phyloP scores from a whole-genome alignment of 2,888 invertebrate genomes.

The Drosophila barbarae region DNA sequence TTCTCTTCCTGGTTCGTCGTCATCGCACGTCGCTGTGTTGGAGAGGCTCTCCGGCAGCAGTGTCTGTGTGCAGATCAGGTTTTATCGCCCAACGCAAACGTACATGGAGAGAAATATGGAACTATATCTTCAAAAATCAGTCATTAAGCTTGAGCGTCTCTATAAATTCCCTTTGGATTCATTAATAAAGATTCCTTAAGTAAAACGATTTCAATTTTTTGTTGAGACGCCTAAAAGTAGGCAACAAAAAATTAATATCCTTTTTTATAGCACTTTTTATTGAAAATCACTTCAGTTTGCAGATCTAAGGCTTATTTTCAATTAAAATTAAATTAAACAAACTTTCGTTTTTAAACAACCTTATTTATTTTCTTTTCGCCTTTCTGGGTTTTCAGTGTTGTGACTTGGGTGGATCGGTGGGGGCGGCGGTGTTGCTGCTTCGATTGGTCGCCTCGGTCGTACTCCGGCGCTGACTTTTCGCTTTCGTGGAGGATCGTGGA shows the following conservation, averaged over 20 bases:
- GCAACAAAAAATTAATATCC: background rate
- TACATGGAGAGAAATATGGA: constrained; percentile 43
- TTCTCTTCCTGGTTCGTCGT: constrained; percentile 78
- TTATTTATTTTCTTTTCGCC: background rate
- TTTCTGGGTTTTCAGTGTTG: background rate
- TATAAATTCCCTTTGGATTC: background rate
- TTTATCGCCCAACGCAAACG: constrained; percentile 70
- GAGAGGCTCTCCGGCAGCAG: constrained; percentile 24
- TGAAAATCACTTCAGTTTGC: background rate
- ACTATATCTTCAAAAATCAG: background rate
- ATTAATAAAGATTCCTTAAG: background rate
- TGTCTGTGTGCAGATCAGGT: constrained; percentile 65
- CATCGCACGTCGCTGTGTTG: constrained; percentile 56
- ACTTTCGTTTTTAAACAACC: background rate
- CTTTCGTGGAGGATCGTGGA: constrained; percentile 67
- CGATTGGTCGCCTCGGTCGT: constrained; percentile 20
- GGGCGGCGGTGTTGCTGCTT: constrained; percentile 40
- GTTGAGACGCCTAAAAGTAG: background rate
- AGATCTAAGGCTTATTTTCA: background rate
- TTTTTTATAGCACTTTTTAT: background rate
- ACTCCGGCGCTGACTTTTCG: constrained; percentile 50
- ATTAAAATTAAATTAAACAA: background rate
- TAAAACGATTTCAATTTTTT: background rate
- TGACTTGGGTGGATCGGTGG: constrained; percentile 42
- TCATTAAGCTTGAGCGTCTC: background rate